Conservation (phyloP, 2,888 invertebrate genomes). For the Agonopterix arenella region DNA sequence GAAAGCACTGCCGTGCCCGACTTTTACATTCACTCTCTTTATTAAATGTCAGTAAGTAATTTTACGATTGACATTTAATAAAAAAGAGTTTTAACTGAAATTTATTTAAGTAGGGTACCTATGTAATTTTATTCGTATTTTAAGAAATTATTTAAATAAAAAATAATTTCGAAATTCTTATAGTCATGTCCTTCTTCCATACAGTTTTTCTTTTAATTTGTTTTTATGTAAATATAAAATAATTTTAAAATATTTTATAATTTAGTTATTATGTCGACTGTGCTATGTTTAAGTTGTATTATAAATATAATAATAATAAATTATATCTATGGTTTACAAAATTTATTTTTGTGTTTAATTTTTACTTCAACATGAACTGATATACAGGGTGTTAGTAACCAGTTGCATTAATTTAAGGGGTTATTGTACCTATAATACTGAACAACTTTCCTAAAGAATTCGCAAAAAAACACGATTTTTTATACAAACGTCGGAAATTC, state of each 20-base stretch:
- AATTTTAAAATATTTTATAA: constrained; percentile 12
- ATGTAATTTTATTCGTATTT: constrained; percentile 1
- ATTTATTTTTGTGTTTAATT: constrained; percentile 14
- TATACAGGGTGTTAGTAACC: too few relatives aligned
- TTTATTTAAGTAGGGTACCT: too few relatives aligned
- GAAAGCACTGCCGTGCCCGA: background rate
- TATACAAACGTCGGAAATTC: too few relatives aligned
- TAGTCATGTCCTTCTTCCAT: constrained; percentile 8
- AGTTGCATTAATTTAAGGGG: too few relatives aligned
- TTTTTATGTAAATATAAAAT: constrained; percentile 12
- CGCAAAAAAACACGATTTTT: too few relatives aligned
- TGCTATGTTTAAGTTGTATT: constrained; percentile 17
- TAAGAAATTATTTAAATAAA: constrained; percentile 1
- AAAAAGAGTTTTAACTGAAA: too few relatives aligned
- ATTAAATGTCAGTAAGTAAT: constrained; percentile 1
- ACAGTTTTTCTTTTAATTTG: constrained; percentile 4
- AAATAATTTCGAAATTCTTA: background rate
- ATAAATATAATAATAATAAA: constrained; percentile 19
- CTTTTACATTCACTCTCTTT: background rate
- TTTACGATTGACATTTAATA: too few relatives aligned
- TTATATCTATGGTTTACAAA: constrained; percentile 23
- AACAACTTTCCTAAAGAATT: too few relatives aligned
- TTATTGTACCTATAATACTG: too few relatives aligned
- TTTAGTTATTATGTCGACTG: constrained; percentile 22
- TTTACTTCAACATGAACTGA: background rate